Evolutionary conservation across 1,140 invertebrate genomes (phyloP).

Genomic region (Cotesia glomerata): DNA sequence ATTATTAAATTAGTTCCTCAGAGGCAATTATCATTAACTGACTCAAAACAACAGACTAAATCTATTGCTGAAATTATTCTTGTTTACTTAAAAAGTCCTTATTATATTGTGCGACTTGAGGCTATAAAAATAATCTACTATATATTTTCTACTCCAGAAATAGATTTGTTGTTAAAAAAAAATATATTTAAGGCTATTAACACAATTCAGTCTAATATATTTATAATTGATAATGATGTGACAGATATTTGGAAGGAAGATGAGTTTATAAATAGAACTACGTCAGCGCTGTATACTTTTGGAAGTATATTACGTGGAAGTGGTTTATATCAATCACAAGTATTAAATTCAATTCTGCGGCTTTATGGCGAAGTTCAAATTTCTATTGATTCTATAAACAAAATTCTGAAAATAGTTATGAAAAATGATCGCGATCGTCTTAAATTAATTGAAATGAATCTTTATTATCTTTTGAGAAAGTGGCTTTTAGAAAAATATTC

Average conservation of each 20-base stretch:
- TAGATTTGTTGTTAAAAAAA: constrained; percentile 44
- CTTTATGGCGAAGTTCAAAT: constrained; percentile 51
- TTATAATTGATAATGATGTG: constrained; percentile 7
- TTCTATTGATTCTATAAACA: constrained; percentile 44
- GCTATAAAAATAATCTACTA: constrained; percentile 50
- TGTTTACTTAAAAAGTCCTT: constrained; percentile 49
- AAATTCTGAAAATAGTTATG: constrained; percentile 41
- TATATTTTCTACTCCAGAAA: constrained; percentile 40
- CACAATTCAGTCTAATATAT: constrained; percentile 13
- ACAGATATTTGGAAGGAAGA: constrained; percentile 44
- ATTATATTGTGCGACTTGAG: constrained; percentile 54
- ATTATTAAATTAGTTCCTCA: constrained; percentile 41
- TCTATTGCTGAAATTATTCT: constrained; percentile 21
- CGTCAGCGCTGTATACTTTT: constrained; percentile 53
- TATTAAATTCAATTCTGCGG: constrained; percentile 52
- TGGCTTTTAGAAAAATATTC: constrained; percentile 32
- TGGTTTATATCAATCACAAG: constrained; percentile 53
- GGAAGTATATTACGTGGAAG: constrained; percentile 52
- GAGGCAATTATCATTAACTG: constrained; percentile 13
- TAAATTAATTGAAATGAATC: constrained; percentile 54
- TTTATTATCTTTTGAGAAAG: constrained; percentile 49
- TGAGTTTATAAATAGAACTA: constrained; percentile 51
- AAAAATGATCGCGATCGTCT: constrained; percentile 29
- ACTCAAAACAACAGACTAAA: constrained; percentile 18
- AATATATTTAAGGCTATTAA: constrained; percentile 45